These are phyloP conservation scores for Candidula unifasciata DNA, from an alignment of 2,888 invertebrate genomes.

Conservation along the genomic window DNA sequence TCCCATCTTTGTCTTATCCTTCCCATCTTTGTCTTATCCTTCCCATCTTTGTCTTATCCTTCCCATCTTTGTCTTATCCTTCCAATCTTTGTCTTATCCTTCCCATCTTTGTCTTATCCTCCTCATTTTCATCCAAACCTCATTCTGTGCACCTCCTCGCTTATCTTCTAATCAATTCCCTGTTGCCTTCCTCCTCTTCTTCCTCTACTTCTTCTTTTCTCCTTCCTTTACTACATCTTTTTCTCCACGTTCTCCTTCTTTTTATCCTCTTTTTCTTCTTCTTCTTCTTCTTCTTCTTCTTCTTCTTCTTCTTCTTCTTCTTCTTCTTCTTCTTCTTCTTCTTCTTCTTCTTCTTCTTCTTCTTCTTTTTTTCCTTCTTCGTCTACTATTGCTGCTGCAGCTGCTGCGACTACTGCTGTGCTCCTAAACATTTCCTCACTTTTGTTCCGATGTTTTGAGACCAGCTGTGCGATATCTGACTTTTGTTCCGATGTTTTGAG, in stretches of 20 bases:
- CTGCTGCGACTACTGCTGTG: too few relatives aligned
- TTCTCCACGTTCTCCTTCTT: too few relatives aligned
- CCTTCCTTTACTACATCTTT: too few relatives aligned
- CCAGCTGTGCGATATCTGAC: too few relatives aligned
- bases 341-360: too few relatives aligned
- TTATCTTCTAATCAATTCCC: background rate
- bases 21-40: background rate
- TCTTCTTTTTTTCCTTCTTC: too few relatives aligned
- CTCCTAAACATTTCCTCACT: too few relatives aligned
- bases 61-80: background rate
- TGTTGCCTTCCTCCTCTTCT: background rate
- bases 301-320: background rate
- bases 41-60: background rate
- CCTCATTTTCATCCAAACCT: background rate
- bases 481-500: too few relatives aligned
- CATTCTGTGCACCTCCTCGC: background rate
- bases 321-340: too few relatives aligned
- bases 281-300: background rate
- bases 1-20: background rate
- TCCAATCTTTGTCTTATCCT: background rate
- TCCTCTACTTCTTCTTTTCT: conserved; percentile 25
- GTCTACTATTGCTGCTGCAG: too few relatives aligned
- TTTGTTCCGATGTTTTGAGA: too few relatives aligned
- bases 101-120: background rate
- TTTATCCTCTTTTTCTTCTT: background rate